phyloP scores from a whole-genome alignment of 2,888 invertebrate species.

The Kuschelorhynchus macadamiae region DNA sequence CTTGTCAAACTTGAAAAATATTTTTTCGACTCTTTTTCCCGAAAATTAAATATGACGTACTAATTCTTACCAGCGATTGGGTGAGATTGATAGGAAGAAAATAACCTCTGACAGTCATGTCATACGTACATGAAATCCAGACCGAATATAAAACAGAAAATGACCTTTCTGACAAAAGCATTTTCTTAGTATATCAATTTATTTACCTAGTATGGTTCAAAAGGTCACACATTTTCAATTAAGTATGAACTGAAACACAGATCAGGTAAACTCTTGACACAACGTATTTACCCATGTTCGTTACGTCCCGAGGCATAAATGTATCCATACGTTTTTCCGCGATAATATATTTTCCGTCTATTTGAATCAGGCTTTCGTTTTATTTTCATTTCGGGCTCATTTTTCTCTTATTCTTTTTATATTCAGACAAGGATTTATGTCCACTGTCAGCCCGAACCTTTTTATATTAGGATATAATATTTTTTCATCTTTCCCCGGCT shows the following conservation, averaged over 20 bases:
- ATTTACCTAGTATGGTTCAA: too few relatives aligned
- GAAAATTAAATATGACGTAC: too few relatives aligned
- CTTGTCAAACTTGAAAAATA: too few relatives aligned
- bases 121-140: too few relatives aligned
- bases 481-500: conserved; percentile 63
- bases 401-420: conserved; percentile 68
- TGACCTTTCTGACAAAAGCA: too few relatives aligned
- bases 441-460: conserved; percentile 64
- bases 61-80: too few relatives aligned
- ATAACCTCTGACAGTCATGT: too few relatives aligned
- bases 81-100: too few relatives aligned
- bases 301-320: conserved; percentile 57
- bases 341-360: conserved; percentile 67
- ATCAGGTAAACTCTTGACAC: background rate
- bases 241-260: background rate
- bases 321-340: conserved; percentile 59
- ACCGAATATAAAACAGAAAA: too few relatives aligned
- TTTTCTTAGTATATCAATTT: too few relatives aligned
- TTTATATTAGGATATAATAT: conserved; percentile 69
- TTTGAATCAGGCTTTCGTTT: conserved; percentile 67
- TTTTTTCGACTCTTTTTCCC: too few relatives aligned
- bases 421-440: conserved; percentile 69
- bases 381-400: conserved; percentile 69
- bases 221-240: background rate
- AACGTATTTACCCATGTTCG: conserved; percentile 54